A percentile compares a stretch with the other conserved stretches of the same genome.
phyloP scores from a whole-genome alignment of 2,888 invertebrate species.

The Epinotia ramella region DNA sequence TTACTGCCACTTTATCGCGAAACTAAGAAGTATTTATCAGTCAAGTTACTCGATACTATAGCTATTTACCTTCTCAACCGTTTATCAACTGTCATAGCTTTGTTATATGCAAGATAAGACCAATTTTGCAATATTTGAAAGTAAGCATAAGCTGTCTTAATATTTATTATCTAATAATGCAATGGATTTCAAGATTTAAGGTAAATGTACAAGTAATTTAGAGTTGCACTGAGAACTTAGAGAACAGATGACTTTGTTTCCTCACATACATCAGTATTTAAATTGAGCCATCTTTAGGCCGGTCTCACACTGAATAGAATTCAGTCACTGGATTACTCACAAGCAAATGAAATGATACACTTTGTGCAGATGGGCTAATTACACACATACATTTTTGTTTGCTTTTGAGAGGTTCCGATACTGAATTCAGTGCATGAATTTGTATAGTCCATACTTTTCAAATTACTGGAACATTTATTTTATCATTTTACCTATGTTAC shows the following conservation, averaged over 20 bases:
- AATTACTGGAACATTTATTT: neutral
- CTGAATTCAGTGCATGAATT: too few relatives aligned
- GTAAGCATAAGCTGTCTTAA: neutral
- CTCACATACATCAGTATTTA: neutral
- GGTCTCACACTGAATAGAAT: too few relatives aligned
- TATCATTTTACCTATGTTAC: neutral
- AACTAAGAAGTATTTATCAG: constrained; percentile 19
- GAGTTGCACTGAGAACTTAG: neutral
- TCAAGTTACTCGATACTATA: constrained; percentile 3
- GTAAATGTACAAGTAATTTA: neutral
- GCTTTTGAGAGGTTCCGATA: too few relatives aligned
- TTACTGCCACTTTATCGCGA: neutral
- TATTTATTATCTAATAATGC: neutral
- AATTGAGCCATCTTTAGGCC: neutral
- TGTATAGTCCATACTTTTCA: too few relatives aligned
- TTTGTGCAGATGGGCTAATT: too few relatives aligned
- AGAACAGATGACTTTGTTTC: neutral
- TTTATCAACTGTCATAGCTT: neutral
- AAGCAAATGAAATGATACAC: too few relatives aligned
- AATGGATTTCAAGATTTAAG: neutral
- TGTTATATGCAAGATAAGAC: constrained; percentile 7
- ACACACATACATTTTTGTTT: too few relatives aligned
- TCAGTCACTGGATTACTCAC: too few relatives aligned
- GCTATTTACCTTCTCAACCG: constrained; percentile 1
- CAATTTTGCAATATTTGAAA: neutral